These are phyloP conservation scores for Benthochromis sp. DNA, from an alignment of 2,113 vertebrate species.

Conservation along the genomic window DNA sequence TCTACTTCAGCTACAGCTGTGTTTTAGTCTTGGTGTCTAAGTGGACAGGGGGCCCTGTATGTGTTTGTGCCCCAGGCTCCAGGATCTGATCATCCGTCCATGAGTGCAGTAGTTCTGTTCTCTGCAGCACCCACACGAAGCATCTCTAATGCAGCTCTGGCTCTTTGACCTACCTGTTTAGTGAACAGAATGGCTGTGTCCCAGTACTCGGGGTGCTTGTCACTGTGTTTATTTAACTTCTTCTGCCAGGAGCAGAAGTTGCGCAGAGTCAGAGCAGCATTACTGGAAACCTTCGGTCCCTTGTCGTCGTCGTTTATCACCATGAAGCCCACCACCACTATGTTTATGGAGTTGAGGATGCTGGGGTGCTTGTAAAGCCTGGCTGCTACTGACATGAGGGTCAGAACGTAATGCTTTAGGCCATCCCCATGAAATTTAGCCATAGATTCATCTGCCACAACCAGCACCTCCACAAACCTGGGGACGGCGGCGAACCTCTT, in stretches of 20 bases:
- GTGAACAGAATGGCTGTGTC: constrained; percentile 98
- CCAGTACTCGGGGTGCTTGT: constrained; percentile 95
- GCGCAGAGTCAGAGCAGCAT: constrained; percentile 90
- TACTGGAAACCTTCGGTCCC: constrained; percentile 88
- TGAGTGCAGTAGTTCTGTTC: neutral
- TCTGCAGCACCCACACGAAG: neutral
- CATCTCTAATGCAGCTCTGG: neutral
- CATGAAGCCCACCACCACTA: constrained; percentile 91
- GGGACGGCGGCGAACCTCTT: constrained; percentile 89
- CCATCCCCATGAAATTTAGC: constrained; percentile 88
- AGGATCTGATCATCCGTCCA: neutral
- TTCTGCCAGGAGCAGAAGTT: constrained; percentile 99
- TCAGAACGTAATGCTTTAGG: constrained; percentile 91
- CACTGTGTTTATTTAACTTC: constrained; percentile 89
- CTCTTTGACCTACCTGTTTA: constrained; percentile 80
- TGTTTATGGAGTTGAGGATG: constrained; percentile 88
- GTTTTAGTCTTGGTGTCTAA: neutral
- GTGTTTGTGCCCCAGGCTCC: neutral
- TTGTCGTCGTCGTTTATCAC: constrained; percentile 83
- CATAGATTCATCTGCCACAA: constrained; percentile 96
- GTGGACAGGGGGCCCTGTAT: neutral
- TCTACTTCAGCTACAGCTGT: neutral
- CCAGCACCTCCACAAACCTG: constrained; percentile 91
- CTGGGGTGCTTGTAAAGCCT: constrained; percentile 93
- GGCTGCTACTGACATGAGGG: constrained; percentile 90